Evolutionary conservation across 2,888 invertebrate genomes (phyloP).

Genomic region (Campaea margaritaria): DNA sequence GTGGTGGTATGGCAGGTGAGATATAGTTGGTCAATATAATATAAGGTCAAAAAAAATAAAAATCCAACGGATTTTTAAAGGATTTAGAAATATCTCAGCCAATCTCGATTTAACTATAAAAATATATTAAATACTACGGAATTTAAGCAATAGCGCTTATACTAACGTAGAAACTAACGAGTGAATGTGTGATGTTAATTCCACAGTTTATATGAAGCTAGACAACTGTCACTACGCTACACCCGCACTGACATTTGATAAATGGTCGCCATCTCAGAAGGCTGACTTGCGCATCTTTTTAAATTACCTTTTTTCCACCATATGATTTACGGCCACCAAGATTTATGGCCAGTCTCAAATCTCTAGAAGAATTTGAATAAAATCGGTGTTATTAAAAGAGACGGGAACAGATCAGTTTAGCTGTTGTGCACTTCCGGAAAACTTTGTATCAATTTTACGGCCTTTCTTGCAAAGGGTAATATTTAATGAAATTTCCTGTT

Average conservation of each 20-base stretch:
- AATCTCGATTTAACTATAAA: no score
- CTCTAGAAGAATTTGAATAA: conserved; percentile 35
- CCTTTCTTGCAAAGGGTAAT: not conserved
- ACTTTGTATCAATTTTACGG: conserved; percentile 4
- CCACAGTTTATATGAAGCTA: conserved; percentile 1
- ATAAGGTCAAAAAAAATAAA: no score
- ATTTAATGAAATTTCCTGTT: no score
- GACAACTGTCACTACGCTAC: conserved; percentile 17
- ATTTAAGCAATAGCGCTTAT: no score
- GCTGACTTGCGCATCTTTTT: conserved; percentile 55
- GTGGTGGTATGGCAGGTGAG: no score
- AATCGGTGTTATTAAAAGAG: conserved; percentile 27
- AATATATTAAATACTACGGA: no score
- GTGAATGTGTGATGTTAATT: not conserved
- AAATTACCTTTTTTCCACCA: conserved; percentile 44
- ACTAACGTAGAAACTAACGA: no score
- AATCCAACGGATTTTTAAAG: no score
- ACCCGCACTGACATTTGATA: conserved; percentile 54
- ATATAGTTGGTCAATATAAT: no score
- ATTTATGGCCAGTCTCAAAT: conserved; percentile 35
- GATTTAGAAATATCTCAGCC: no score
- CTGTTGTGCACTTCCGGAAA: conserved; percentile 13
- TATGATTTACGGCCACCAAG: conserved; percentile 42
- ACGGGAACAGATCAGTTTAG: conserved; percentile 13
- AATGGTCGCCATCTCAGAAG: conserved; percentile 46